Conservation (phyloP, 2,888 invertebrate species). For the Chydorus sphaericus region DNA sequence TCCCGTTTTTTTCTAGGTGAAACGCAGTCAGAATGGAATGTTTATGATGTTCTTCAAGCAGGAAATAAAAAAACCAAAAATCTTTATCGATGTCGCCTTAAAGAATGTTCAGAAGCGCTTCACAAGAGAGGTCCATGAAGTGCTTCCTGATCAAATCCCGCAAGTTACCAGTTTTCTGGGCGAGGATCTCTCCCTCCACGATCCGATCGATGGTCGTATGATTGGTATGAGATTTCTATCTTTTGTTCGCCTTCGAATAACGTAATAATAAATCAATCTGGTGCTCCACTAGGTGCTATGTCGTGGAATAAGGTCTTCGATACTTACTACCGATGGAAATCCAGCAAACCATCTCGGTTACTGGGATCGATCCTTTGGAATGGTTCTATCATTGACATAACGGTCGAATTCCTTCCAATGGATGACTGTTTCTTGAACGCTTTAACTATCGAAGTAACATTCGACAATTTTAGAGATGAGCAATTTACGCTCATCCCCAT, state of each 20-base stretch:
- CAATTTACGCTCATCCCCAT: too few species aligned
- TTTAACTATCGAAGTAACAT: background rate
- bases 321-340: too few species aligned
- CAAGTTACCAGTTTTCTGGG: background rate
- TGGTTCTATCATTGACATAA: background rate
- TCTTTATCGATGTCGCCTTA: background rate
- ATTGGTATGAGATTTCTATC: background rate
- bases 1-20: background rate
- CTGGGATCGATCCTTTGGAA: background rate
- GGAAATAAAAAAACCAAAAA: background rate
- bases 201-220: background rate
- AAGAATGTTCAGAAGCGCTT: background rate
- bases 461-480: too few species aligned
- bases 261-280: background rate
- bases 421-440: background rate
- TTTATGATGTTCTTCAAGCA: constrained; percentile 11
- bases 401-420: background rate
- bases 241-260: background rate
- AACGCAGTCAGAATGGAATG: constrained; percentile 11
- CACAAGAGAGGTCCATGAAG: background rate
- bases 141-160: background rate
- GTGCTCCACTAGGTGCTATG: background rate
- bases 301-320: background rate
- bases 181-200: background rate
- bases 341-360: too few species aligned